Percentiles rank a stretch among this genome's conserved stretches.
phyloP scores from a whole-genome alignment of 2,888 invertebrate genomes.

The Synanthedon myopaeformis region DNA sequence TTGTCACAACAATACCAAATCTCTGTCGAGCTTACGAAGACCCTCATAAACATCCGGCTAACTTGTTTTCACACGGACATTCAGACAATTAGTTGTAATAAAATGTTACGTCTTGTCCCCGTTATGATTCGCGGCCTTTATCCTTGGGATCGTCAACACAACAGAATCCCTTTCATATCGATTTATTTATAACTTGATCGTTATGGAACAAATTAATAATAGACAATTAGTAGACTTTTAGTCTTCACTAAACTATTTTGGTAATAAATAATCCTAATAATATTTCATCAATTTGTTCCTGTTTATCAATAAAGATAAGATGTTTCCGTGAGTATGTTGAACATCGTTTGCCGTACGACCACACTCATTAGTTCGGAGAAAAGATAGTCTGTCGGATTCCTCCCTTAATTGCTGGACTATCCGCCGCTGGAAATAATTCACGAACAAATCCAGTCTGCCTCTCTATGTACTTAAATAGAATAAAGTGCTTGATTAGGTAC shows the following conservation, averaged over 20 bases:
- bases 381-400: slow-evolving; percentile 48
- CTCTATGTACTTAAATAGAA: neutral
- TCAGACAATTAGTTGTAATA: slow-evolving; percentile 23
- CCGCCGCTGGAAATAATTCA: slow-evolving; percentile 9
- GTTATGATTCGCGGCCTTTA: slow-evolving; percentile 6
- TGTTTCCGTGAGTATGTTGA: slow-evolving; percentile 36
- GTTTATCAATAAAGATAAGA: slow-evolving; percentile 60
- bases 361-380: slow-evolving; percentile 51
- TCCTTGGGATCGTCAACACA: too few species aligned
- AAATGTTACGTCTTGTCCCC: slow-evolving; percentile 13
- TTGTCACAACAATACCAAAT: slow-evolving; percentile 27
- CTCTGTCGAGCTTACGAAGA: slow-evolving; percentile 26
- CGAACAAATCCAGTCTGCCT: neutral
- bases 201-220: too few species aligned
- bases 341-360: slow-evolving; percentile 31
- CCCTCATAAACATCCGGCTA: slow-evolving; percentile 38
- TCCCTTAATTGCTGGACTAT: slow-evolving; percentile 56
- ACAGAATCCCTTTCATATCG: too few species aligned
- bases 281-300: slow-evolving; percentile 61
- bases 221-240: slow-evolving; percentile 2
- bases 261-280: too few species aligned
- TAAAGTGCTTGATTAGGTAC: neutral
- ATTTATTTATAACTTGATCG: too few species aligned
- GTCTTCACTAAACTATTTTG: too few species aligned
- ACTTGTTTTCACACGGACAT: slow-evolving; percentile 21